Evolutionary conservation across 2,888 invertebrate genomes (phyloP), one percentile per base, ranked within the genome.

Genomic region (Rosalia funebris): DNA sequence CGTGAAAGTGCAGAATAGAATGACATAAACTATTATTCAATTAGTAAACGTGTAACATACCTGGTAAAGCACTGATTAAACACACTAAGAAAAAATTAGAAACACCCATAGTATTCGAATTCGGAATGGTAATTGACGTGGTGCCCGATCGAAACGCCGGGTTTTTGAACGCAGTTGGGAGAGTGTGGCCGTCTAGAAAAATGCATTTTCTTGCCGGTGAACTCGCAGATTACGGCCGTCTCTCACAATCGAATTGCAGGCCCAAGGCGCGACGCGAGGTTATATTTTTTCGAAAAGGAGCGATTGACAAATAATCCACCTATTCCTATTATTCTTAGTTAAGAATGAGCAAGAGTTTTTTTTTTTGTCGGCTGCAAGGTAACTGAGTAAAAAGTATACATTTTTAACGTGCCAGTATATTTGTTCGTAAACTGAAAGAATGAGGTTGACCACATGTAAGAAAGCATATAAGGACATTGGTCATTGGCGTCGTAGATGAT

Each of bases 11-110:
- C n/a, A n/a, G n/a, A n/a, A n/a, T n/a, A n/a, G n/a, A n/a, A n/a
- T n/a, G 7, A 44, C 20, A 25, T 32, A 59, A 17, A 37, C 19
- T 52, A 31, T 58, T 39, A 19, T 12, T 14, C 17, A 39, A 44
- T 39, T 36, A 42, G 53, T 46, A 47, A 53, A 60, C 34, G 44
- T 20, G 7, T 12, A 45, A 75, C 76, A 50, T 75, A 78, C 78
- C 78, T 44, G 78, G 78, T 36, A 78, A 55, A 17, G 75, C 69
- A 61, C 76, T 71, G 10, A 78, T 58, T n/a, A 77, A 58, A 65
- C 77, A 78, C 62, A 75, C 68, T 16, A 78, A 72, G 54, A 75
- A 71, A 72, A 75, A 72, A 73, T 76, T 71, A n/a, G 74, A 69
- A 62, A 72, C 71, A 69, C 65, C 75, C 77, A 77, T 77, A 20